Percentiles rank a stretch among this genome's conserved stretches.
Evolutionary conservation across 2,113 vertebrate genomes (phyloP).

Genomic region (Pleuronectes platessa): DNA sequence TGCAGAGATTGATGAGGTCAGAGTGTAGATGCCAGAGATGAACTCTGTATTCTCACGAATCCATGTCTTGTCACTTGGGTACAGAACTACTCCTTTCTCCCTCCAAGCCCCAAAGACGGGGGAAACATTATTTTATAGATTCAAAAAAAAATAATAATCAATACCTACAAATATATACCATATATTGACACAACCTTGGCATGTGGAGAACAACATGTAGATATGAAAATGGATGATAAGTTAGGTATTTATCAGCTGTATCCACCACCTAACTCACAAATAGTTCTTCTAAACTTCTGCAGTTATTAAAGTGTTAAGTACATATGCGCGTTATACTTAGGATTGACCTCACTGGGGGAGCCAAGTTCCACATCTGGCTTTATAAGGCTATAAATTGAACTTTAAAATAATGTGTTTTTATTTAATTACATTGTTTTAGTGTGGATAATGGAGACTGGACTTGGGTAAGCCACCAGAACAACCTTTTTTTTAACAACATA

Average conservation of each 20-base stretch:
- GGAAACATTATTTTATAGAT: background rate
- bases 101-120: background rate
- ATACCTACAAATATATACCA: too few relatives aligned
- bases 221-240: too few relatives aligned
- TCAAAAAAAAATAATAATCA: too few relatives aligned
- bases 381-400: background rate
- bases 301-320: too few relatives aligned
- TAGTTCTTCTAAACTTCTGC: too few relatives aligned
- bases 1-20: constrained; percentile 28
- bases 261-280: too few relatives aligned
- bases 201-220: too few relatives aligned
- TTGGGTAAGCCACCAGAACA: background rate
- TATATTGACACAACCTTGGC: too few relatives aligned
- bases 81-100: constrained; percentile 1
- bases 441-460: background rate
- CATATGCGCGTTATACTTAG: background rate
- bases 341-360: background rate
- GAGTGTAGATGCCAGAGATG: constrained; percentile 27
- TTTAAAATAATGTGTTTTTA: too few relatives aligned
- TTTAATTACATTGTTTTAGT: background rate
- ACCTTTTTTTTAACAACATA: background rate
- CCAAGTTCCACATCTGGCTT: constrained; percentile 5
- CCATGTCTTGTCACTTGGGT: background rate
- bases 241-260: too few relatives aligned
- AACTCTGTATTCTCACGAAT: constrained; percentile 37